Evolutionary conservation across 64 coral and sea anemone species (phyloP), one percentile per base, ranked within the genome.

Genomic region (Actinia tenebrosa): DNA sequence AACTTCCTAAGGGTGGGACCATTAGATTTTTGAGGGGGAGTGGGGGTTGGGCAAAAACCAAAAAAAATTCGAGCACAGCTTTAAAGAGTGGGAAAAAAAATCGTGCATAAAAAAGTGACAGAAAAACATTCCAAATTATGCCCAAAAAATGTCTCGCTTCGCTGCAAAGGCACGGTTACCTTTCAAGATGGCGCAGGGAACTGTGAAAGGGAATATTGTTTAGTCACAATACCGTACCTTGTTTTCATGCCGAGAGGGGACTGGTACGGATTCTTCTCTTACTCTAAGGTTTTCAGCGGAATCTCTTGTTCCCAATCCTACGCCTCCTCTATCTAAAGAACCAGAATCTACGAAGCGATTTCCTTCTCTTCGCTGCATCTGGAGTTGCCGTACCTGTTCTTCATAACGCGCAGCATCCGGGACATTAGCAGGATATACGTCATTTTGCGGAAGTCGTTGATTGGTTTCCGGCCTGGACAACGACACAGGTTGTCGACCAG

Each of bases 341-440:
- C 26, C 69, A 3, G 69, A 30, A 75, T 75, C 26, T 30, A 75
- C 69, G 11, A 75, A 75, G 10, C 69, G 69, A 75, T 75, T 26
- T 75, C 69, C 69, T 37, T 75, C 69, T 1, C 83, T 50, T 81
- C 89, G 77, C 50, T 91, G 66, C 8, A 23, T 82, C 56, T 91
- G 89, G 61, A 79, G 53, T 54, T 91, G 54, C 7, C 89, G 71
- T 44, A 87, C 84, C 77, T 71, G 72, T 19, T 80, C 71, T 20
- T 91, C 89, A 27, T 78, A 91, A 16, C 72, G 77, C 19, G 64
- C 26, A 0, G 78, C 84, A 45, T 86, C 89, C 77, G 78, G 75
- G 17, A 68, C 27, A 4, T n/a, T 61, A 62, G 80, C 44, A 66
- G 63, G 63, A n/a, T 66, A 23, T 9, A 66, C 63, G 45, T 87